Evolutionary conservation across 2,113 vertebrate species (phyloP).

Genomic region (Oreotragus oreotragus): DNA sequence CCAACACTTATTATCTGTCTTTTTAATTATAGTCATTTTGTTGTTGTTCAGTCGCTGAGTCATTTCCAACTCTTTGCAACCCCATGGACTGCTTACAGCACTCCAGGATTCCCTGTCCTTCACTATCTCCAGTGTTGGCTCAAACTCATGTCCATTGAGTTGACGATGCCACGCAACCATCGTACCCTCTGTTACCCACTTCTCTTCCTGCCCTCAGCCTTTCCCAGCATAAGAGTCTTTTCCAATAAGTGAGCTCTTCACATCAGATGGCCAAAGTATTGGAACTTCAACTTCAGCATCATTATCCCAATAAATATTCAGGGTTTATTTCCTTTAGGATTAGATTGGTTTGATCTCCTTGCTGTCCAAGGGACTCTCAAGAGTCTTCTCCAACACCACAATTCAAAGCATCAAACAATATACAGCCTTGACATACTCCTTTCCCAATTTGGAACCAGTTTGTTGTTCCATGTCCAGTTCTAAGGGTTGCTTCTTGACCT

Average conservation of each 20-base stretch:
- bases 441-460: neutral
- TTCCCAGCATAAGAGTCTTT: neutral
- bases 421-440: neutral
- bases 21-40: neutral
- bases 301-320: neutral
- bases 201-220: neutral
- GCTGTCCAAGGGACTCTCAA: neutral
- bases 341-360: neutral
- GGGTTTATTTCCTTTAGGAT: neutral
- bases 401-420: neutral
- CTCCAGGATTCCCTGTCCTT: neutral
- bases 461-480: neutral
- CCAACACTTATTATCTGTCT: neutral
- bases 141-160: neutral
- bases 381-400: neutral
- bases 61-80: neutral
- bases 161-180: neutral
- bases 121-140: neutral
- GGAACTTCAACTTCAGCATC: neutral
- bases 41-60: neutral
- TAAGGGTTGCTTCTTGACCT: neutral
- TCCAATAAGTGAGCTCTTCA: neutral
- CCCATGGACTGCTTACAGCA: neutral
- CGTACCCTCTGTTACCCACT: neutral
- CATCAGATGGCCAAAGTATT: neutral